Evolutionary conservation across 1,140 invertebrate species (phyloP), one percentile per base, ranked within the genome.

Genomic region (Apis dorsata): DNA sequence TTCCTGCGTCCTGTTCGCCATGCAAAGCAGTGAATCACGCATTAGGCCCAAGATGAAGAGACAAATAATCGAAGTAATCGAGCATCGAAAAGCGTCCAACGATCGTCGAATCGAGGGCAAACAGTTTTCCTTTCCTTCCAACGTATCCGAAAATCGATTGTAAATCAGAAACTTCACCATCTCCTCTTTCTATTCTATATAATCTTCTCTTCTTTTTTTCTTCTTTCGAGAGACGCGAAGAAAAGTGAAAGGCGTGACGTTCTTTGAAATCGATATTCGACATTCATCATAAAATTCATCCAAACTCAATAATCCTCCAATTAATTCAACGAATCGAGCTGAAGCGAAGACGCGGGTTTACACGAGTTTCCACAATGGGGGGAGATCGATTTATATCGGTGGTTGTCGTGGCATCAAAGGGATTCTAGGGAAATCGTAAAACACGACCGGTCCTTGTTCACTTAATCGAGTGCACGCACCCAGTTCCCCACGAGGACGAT

Each of bases 21-120:
- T 94, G 92, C 91, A 93, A 94, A 93, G 88, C 86, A 92, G 90
- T 93, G 92, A 94, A 91, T 94, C 92, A 93, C 89, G 87, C 85
- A 92, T 93, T 92, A 92, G 65, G 81, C 71, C 34, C 9, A 59
- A 83, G 82, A 85, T 85, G 74, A 81, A 82, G 77, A 76, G 83
- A 81, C 83, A 82, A 89, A 89, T 88, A 83, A 81, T 68, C 76
- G 44, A 57, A 81, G 70, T 75, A 78, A 88, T 85, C 80, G 79
- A 76, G 55, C 76, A 44, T 44, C 4, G 34, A 44, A 44, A 44
- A 34, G 34, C 3, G 3, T 34, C 34, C 34, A 34, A 34, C 3
- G 34, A 2, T 34, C 28, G 28, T 28, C 28, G 28, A 78, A 88
- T 83, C 80, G 79, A 75, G 55, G 72, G 12, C 55, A 12, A 57